A percentile compares a stretch with the other conserved stretches of the same genome.
These are phyloP conservation scores for Muscidifurax raptorellus DNA, from an alignment of 1,140 invertebrate genomes.

Conservation along the genomic window DNA sequence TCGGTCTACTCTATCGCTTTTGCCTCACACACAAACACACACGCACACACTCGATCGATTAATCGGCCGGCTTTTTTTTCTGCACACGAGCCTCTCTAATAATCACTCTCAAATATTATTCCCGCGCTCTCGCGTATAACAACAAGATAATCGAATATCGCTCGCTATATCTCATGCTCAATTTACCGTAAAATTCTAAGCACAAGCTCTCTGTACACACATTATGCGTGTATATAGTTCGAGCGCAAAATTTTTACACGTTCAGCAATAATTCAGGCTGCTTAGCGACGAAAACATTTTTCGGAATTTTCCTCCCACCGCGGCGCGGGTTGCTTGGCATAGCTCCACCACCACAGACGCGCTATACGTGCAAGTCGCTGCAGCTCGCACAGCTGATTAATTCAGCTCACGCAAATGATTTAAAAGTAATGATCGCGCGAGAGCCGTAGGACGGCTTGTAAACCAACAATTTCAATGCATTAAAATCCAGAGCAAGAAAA, in stretches of 20 bases:
- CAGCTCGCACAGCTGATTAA: constrained; percentile 40
- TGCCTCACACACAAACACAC: not conserved
- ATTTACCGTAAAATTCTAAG: not conserved
- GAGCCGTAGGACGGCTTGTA: not conserved
- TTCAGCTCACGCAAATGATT: constrained; percentile 48
- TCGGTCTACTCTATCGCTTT: not conserved
- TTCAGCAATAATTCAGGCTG: not conserved
- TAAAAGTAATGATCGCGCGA: constrained; percentile 29
- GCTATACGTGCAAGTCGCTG: not conserved
- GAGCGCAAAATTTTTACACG: not conserved
- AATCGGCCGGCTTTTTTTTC: not conserved
- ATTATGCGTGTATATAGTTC: not conserved
- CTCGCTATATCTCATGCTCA: not conserved
- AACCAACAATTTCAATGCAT: constrained; percentile 36
- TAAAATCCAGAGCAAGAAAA: not conserved
- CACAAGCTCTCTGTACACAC: not conserved
- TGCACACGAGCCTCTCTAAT: too few species aligned
- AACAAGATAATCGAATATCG: not conserved
- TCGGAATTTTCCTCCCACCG: constrained; percentile 23
- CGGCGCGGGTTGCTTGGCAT: not conserved
- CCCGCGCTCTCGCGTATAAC: not conserved
- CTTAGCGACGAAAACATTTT: constrained; percentile 2
- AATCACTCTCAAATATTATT: not conserved
- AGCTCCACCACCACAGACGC: not conserved
- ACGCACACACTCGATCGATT: not conserved